These are phyloP conservation scores for Mercenaria mercenaria DNA, from an alignment of 1,140 invertebrate species.

Conservation along the genomic window DNA sequence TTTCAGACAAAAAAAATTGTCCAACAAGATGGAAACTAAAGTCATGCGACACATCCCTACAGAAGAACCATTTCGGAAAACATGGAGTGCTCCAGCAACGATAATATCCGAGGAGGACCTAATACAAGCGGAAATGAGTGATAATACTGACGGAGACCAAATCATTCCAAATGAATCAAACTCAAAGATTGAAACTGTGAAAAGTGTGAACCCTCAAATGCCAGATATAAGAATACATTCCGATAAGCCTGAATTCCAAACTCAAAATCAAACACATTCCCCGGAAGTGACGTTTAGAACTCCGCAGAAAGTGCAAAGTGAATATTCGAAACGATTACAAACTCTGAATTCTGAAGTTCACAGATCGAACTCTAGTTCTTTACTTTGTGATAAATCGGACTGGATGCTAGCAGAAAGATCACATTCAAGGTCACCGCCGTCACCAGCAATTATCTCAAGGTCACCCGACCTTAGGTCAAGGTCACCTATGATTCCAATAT, in stretches of 20 bases:
- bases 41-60: conserved; percentile 1
- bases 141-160: conserved; percentile 42
- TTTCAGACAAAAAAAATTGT: background rate
- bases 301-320: conserved; percentile 54
- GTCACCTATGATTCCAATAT: conserved; percentile 41
- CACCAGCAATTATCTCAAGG: conserved; percentile 29
- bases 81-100: conserved; percentile 46
- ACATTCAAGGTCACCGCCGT: conserved; percentile 59
- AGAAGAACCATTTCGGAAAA: conserved; percentile 47
- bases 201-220: conserved; percentile 5
- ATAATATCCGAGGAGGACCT: conserved; percentile 59
- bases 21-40: conserved; percentile 32
- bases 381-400: conserved; percentile 52
- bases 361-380: background rate
- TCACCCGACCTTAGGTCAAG: conserved; percentile 55
- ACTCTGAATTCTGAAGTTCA: conserved; percentile 2
- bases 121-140: conserved; percentile 41
- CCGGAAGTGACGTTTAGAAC: conserved; percentile 37
- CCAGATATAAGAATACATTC: conserved; percentile 53
- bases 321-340: conserved; percentile 9
- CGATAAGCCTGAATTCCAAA: background rate
- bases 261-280: background rate
- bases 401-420: conserved; percentile 64
- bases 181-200: background rate
- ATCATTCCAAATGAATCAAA: background rate